These are phyloP conservation scores for Coremacera marginata DNA, from an alignment of 2,888 invertebrate species.

Conservation along the genomic window DNA sequence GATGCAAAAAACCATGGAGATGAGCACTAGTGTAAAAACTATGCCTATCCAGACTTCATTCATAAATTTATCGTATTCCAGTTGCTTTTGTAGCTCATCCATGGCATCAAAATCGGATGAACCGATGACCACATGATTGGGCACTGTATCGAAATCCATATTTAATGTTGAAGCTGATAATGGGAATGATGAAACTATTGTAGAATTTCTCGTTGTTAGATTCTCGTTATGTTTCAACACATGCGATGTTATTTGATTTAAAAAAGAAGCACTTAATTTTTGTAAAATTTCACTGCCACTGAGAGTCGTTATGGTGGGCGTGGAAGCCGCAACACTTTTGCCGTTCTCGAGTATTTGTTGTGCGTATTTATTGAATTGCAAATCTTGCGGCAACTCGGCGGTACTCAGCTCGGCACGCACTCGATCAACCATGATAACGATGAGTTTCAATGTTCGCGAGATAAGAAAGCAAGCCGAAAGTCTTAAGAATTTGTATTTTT, in stretches of 20 bases:
- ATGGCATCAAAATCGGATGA: conserved; percentile 56
- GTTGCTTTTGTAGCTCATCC: conserved; percentile 64
- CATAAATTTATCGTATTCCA: conserved; percentile 73
- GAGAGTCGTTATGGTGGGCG: conserved; percentile 59
- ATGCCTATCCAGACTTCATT: conserved; percentile 77
- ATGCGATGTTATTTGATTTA: conserved; percentile 61
- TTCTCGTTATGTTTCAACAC: conserved; percentile 14
- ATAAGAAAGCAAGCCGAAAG: neutral
- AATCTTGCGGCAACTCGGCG: conserved; percentile 62
- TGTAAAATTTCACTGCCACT: conserved; percentile 62
- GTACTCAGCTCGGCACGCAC: conserved; percentile 28
- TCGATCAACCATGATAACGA: neutral
- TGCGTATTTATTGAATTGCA: conserved; percentile 65
- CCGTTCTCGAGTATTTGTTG: conserved; percentile 60
- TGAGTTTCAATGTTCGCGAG: neutral
- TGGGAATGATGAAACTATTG: conserved; percentile 8
- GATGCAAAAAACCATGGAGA: conserved; percentile 75
- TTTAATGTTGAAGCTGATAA: conserved; percentile 15
- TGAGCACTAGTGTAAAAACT: conserved; percentile 73
- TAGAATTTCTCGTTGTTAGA: neutral
- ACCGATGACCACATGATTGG: conserved; percentile 62
- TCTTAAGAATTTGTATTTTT: neutral
- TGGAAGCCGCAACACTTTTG: conserved; percentile 49
- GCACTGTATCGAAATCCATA: conserved; percentile 57
- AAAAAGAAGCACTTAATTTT: conserved; percentile 62